A percentile compares a stretch with the other conserved stretches of the same genome.
Conservation (phyloP, 2,113 vertebrate species). For the Ammodytes dubius region DNA sequence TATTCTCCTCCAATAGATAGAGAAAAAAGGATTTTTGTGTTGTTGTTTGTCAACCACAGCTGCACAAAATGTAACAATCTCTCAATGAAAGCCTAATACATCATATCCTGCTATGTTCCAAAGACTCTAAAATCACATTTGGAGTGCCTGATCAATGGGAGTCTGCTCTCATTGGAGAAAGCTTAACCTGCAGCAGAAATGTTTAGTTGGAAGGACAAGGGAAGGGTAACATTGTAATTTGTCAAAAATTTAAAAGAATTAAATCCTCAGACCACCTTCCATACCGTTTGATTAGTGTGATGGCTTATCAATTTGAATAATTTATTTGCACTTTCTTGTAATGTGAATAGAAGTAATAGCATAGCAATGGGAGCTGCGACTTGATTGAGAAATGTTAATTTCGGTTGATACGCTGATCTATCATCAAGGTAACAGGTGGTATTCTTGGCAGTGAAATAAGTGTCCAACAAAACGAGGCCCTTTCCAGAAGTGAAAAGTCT, state of each 20-base stretch:
- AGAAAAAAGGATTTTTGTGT: constrained; percentile 23
- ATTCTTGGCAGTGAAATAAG: constrained; percentile 21
- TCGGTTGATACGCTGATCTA: constrained; percentile 30
- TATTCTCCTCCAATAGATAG: constrained; percentile 39
- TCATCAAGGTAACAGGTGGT: constrained; percentile 15
- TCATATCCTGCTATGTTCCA: constrained; percentile 39
- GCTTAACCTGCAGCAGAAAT: constrained; percentile 26
- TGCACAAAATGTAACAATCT: constrained; percentile 48
- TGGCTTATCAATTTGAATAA: constrained; percentile 41
- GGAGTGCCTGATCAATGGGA: constrained; percentile 39
- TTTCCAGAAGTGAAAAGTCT: background rate
- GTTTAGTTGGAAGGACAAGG: constrained; percentile 41
- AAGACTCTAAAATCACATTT: constrained; percentile 61
- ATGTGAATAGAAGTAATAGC: constrained; percentile 49
- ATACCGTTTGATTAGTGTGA: constrained; percentile 44
- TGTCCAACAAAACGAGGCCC: constrained; percentile 2
- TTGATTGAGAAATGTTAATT: constrained; percentile 48
- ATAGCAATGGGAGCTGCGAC: constrained; percentile 27
- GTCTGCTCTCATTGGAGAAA: constrained; percentile 31
- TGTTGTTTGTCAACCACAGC: constrained; percentile 5
- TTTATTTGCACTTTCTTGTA: constrained; percentile 40
- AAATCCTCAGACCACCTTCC: constrained; percentile 11
- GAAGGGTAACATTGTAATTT: constrained; percentile 47
- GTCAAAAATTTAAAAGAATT: constrained; percentile 12
- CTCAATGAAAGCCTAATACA: constrained; percentile 58